phyloP scores from a whole-genome alignment of 2,113 vertebrate species.

The Lutjanus erythropterus region DNA sequence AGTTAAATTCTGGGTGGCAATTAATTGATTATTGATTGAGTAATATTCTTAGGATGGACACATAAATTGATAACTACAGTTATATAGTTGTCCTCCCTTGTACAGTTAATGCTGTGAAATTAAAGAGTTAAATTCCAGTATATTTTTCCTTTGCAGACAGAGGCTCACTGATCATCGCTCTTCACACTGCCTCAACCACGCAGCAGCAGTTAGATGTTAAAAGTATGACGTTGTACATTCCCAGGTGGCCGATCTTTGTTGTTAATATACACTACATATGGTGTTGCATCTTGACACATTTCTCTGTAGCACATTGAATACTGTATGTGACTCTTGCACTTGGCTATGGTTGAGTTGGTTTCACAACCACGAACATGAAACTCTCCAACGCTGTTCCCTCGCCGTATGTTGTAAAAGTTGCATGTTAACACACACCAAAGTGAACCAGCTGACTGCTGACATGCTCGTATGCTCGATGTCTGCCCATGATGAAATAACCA shows the following conservation, averaged over 20 bases:
- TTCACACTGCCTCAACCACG: neutral
- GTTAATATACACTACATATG: neutral
- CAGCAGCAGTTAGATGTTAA: neutral
- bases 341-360: neutral
- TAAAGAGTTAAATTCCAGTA: neutral
- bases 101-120: neutral
- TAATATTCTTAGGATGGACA: too few species aligned
- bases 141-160: neutral
- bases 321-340: neutral
- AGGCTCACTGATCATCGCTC: slow-evolving; percentile 5
- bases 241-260: neutral
- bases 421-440: neutral
- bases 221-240: neutral
- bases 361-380: slow-evolving; percentile 1
- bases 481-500: neutral
- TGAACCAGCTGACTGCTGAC: neutral
- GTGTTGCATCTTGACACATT: slow-evolving; percentile 5
- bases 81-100: neutral
- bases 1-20: too few species aligned
- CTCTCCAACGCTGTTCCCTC: neutral
- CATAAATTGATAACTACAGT: neutral
- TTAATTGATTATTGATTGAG: too few species aligned
- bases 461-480: neutral
- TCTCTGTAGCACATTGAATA: neutral
- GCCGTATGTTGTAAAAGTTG: neutral